A percentile compares a stretch with the other conserved stretches of the same genome.
These are phyloP conservation scores for Andrena minutula DNA, from an alignment of 2,888 invertebrate genomes.

Conservation along the genomic window DNA sequence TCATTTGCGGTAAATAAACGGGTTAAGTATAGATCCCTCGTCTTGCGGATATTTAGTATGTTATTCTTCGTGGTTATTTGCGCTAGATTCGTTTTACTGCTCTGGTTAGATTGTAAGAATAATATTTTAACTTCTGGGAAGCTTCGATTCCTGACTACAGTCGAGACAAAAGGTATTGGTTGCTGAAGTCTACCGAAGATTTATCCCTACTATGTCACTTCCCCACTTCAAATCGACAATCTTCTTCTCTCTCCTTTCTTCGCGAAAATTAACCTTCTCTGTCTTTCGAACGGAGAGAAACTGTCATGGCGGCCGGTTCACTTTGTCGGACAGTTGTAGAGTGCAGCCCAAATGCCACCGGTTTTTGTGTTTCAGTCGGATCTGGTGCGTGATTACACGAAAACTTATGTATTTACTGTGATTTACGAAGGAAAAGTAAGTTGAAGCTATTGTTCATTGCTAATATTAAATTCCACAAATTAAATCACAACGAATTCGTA, in stretches of 20 bases:
- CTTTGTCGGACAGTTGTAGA: not conserved
- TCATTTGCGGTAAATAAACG: not conserved
- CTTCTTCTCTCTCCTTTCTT: too few relatives aligned
- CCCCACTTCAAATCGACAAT: too few relatives aligned
- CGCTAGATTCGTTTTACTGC: not conserved
- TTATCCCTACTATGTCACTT: too few relatives aligned
- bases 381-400: not conserved
- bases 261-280: too few relatives aligned
- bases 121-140: too few relatives aligned
- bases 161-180: too few relatives aligned
- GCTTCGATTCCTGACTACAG: too few relatives aligned
- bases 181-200: too few relatives aligned
- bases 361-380: not conserved
- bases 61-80: not conserved
- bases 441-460: not conserved
- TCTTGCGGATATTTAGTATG: not conserved
- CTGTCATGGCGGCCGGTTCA: not conserved
- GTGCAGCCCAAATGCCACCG: not conserved
- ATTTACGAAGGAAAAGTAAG: not conserved
- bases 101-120: not conserved
- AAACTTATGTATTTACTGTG: not conserved
- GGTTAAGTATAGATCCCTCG: constrained; percentile 1
- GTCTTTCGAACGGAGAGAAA: too few relatives aligned
- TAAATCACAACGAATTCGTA: not conserved
- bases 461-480: not conserved